Percentiles rank a stretch among this genome's conserved stretches.
Conservation (phyloP, 2,797 vertebrate species). For the Benthosema pterotum region DNA sequence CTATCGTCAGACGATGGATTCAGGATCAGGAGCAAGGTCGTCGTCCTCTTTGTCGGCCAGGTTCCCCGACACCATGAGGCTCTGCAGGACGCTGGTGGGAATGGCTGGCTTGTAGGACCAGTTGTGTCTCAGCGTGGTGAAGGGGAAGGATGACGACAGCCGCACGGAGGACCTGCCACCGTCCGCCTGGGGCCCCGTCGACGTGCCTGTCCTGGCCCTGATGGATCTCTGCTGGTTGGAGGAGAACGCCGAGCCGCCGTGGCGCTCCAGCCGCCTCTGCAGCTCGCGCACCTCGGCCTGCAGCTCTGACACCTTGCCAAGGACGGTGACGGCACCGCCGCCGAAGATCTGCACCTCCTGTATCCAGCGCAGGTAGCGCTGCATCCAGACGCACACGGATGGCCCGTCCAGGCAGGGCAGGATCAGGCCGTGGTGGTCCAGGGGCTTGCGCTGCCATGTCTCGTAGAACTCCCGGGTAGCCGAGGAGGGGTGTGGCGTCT, state of each 20-base stretch:
- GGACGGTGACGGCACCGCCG: slow-evolving; percentile 78
- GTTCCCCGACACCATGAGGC: slow-evolving; percentile 81
- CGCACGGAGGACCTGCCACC: slow-evolving; percentile 61
- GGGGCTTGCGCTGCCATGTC: slow-evolving; percentile 81
- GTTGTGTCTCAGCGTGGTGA: slow-evolving; percentile 75
- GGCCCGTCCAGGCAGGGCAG: slow-evolving; percentile 82
- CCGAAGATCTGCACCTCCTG: slow-evolving; percentile 86
- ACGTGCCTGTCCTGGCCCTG: background rate
- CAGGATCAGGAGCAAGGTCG: slow-evolving; percentile 66
- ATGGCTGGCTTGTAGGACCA: slow-evolving; percentile 83
- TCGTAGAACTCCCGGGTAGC: slow-evolving; percentile 83
- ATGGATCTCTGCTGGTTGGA: slow-evolving; percentile 23
- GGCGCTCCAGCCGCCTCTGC: slow-evolving; percentile 73
- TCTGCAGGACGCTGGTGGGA: slow-evolving; percentile 82
- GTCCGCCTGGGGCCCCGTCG: slow-evolving; percentile 1
- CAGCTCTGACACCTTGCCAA: slow-evolving; percentile 81
- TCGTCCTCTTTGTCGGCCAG: slow-evolving; percentile 85
- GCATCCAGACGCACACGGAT: slow-evolving; percentile 86
- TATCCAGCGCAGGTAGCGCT: slow-evolving; percentile 89
- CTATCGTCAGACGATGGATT: slow-evolving; percentile 46
- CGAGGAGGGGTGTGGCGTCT: slow-evolving; percentile 77
- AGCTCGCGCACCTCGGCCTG: slow-evolving; percentile 82
- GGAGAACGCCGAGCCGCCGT: background rate
- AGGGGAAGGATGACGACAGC: slow-evolving; percentile 86
- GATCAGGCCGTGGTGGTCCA: slow-evolving; percentile 84